Evolutionary conservation across 2,113 vertebrate species (phyloP).

Genomic region (Plestiodon gilberti): DNA sequence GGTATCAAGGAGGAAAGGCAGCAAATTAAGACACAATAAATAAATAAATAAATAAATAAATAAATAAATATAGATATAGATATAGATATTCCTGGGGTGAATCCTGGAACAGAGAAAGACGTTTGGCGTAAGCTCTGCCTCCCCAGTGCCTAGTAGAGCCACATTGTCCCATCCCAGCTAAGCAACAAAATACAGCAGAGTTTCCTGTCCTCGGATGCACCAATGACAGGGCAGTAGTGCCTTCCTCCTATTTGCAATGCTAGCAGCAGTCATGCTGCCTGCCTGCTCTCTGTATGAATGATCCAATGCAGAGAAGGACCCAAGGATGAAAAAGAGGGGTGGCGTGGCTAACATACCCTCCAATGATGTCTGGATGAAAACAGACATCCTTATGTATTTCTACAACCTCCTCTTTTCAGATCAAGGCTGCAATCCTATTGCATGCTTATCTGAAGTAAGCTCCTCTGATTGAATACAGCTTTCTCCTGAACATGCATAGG

Average conservation of each 20-base stretch:
- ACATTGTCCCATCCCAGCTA: background rate
- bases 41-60: too few relatives aligned
- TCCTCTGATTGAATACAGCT: too few relatives aligned
- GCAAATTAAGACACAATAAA: too few relatives aligned
- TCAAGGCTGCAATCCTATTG: background rate
- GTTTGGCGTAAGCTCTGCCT: background rate
- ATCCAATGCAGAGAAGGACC: background rate
- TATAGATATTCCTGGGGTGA: background rate
- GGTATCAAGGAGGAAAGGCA: too few relatives aligned
- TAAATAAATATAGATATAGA: too few relatives aligned
- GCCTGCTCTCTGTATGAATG: background rate
- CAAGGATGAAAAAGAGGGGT: background rate
- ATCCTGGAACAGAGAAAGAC: too few relatives aligned
- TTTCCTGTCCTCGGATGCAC: background rate
- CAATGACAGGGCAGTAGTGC: background rate
- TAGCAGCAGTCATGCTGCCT: background rate
- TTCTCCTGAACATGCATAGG: background rate
- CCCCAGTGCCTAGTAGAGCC: background rate
- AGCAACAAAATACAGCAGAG: background rate
- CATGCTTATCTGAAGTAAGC: too few relatives aligned
- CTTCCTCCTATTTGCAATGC: background rate
- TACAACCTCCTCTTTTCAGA: too few relatives aligned
- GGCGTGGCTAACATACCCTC: background rate
- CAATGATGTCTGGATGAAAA: background rate
- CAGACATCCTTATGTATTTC: background rate